Percentiles rank a stretch among this genome's conserved stretches.
Evolutionary conservation across 2,113 vertebrate genomes (phyloP).

Genomic region (Nothocercus nigrocapillus): DNA sequence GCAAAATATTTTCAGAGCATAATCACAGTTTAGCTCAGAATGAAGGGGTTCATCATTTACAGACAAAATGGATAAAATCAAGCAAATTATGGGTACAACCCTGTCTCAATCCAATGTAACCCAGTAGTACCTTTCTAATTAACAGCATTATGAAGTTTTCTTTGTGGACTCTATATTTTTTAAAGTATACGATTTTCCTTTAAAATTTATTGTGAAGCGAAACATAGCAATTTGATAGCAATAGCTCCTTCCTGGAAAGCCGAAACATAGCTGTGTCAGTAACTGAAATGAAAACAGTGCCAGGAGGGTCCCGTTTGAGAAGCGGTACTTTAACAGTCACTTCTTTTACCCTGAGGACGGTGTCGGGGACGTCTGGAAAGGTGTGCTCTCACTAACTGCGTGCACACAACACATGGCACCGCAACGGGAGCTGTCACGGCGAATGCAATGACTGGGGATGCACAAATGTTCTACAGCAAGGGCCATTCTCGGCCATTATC

Average conservation of each 20-base stretch:
- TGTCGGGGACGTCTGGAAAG: background rate
- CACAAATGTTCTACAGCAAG: constrained; percentile 13
- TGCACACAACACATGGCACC: background rate
- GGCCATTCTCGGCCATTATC: background rate
- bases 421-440: background rate
- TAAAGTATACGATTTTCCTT: background rate
- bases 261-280: background rate
- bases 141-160: background rate
- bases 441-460: background rate
- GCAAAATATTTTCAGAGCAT: background rate
- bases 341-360: background rate
- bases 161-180: background rate
- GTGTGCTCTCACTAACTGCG: background rate
- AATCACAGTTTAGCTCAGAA: background rate
- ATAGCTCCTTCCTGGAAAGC: background rate
- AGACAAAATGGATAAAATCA: background rate
- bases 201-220: background rate
- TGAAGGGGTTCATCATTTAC: background rate
- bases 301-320: background rate
- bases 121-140: background rate
- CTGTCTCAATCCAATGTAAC: background rate
- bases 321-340: background rate
- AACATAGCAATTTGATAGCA: background rate
- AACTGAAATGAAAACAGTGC: background rate
- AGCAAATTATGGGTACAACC: background rate